Base-by-base conservation (phyloP, 2,888 invertebrate genomes). In the Oxystoma pomonae region DNA sequence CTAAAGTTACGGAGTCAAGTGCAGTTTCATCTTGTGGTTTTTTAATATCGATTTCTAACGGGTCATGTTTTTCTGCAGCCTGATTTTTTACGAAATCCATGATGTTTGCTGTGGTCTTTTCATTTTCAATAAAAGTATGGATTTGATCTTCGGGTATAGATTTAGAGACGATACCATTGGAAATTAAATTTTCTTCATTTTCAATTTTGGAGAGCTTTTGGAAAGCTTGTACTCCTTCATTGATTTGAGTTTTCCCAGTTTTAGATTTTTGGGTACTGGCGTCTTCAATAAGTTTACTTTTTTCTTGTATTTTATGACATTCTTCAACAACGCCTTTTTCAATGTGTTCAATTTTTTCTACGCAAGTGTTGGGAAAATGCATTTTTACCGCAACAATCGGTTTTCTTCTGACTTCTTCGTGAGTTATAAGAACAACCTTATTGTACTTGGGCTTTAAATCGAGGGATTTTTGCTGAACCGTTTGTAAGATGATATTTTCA, bases 361-460 rank as follows among this genome's bases (percentile, higher is more conserved):
- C 60, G 20, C 73, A 70, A 60, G 71, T 71, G 64, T 78, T 74
- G 18, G 74, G 71, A 79, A 85, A 82, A 81, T 88, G 80, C 83
- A 88, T 82, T 83, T 87, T 83, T 80, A 88, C 73, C 78, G 85
- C 81, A 80, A 88, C 82, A 55, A 88, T 84, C 12, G 89, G 89
- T 65, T 86, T 86, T 73, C 87, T 80, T 78, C 85, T 85, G 69
- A 87, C 85, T 79, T 90, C 88, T 78, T 90, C 90, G 65, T 90
- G 90, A 2, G 89, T 89, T 68, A 90, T 90, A 55, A 90, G 78
- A 63, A 87, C 86, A 70, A 90, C 85, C 74, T 83, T 84, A 68
- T 79, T 79, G 19, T 35, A 35, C 16, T 61, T 65, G 16, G 61
- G 65, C 19, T 50, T 65, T n/a, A 61, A 51, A 56, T 65, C 60